Evolutionary conservation across 2,113 vertebrate species (phyloP), one percentile per base, ranked within the genome.

Genomic region (Pangasianodon hypophthalmus): DNA sequence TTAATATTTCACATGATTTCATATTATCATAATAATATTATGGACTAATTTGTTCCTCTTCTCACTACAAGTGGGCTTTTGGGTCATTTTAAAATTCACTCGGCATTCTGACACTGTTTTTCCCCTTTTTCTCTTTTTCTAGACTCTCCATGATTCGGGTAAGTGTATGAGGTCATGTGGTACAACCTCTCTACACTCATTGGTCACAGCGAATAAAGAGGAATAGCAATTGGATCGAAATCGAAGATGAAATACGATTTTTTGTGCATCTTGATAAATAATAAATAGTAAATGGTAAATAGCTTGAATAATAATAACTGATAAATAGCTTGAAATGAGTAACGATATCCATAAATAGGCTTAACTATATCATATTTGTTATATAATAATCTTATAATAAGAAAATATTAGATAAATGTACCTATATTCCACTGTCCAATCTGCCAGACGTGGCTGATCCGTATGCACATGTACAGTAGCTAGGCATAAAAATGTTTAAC

Each of bases 401-500:
- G 81, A 46, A 62, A 62, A 62, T 62, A 84, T 84, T 29, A 0
- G 37, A 84, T 84, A 84, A 84, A 60, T 46, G 6, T 62, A 84
- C 37, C 82, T 3, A 46, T 26, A 62, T 84, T 84, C 24, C 24
- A 13, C 21, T 44, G 79, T 50, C 79, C 50, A 32, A 32, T 50
- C 89, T 26, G 86, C 91, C 93, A 91, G 84, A 87, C 91, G 89
- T 92, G 93, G 94, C 93, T 92, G 90, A 93, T 92, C 88, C 86
- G 41, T 67, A 88, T 79, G 85, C 69, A 88, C 89, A 86, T 67
- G 88, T 90, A 91, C 86, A 89, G 89, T 92, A 93, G 88, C 90
- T 86, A 90, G 92, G 92, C 60, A 52, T 79, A 93, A 94, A 95
- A 96, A 95, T 93, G 94, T 95, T 95, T 94, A 94, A 96, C 94